These are phyloP conservation scores for Diceros bicornis DNA, from an alignment of 2,797 vertebrate genomes.

Conservation along the genomic window DNA sequence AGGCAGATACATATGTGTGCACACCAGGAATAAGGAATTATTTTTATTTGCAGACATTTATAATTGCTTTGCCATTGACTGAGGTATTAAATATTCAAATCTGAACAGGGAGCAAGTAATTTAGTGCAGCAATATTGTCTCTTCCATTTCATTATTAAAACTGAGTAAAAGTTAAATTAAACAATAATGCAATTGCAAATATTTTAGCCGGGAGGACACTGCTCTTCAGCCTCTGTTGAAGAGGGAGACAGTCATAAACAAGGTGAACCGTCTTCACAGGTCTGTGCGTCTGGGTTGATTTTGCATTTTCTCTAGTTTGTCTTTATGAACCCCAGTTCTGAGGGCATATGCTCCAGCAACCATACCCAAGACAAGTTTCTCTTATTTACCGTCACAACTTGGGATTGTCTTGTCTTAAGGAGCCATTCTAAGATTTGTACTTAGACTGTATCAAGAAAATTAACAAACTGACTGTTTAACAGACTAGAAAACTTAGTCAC, in stretches of 20 bases:
- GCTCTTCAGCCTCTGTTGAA: background rate
- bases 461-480: constrained; percentile 29
- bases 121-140: constrained; percentile 79
- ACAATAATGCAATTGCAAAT: constrained; percentile 42
- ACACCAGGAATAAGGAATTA: constrained; percentile 77
- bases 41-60: constrained; percentile 80
- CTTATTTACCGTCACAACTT: background rate
- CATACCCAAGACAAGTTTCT: background rate
- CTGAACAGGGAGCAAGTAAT: constrained; percentile 80
- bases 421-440: background rate
- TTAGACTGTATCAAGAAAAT: constrained; percentile 12
- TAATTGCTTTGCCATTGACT: constrained; percentile 80
- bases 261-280: background rate
- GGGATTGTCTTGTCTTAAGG: background rate
- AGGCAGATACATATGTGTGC: constrained; percentile 79
- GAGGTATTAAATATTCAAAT: constrained; percentile 76
- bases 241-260: background rate
- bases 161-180: constrained; percentile 73
- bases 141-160: constrained; percentile 70
- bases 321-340: background rate
- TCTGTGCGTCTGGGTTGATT: background rate
- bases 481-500: constrained; percentile 31
- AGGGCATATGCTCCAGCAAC: background rate
- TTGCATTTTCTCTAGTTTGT: background rate
- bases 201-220: constrained; percentile 36